phyloP scores from a whole-genome alignment of 2,113 vertebrate genomes.

The Equus quagga region DNA sequence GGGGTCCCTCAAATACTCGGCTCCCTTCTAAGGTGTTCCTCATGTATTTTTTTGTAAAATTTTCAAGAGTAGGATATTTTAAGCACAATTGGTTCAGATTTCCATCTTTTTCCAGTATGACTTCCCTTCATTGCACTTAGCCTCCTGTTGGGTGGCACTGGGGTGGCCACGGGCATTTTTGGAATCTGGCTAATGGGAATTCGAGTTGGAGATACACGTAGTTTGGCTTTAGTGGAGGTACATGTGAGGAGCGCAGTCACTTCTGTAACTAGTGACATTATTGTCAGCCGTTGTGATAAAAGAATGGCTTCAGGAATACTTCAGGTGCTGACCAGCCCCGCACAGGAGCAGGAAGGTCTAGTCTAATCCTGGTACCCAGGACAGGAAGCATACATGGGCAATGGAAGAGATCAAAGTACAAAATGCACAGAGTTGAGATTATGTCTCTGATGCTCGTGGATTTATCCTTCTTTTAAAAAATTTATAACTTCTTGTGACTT shows the following conservation, averaged over 20 bases:
- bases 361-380: not conserved
- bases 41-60: not conserved
- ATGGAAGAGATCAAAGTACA: not conserved
- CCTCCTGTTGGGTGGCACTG: not conserved
- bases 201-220: not conserved
- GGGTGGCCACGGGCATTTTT: not conserved
- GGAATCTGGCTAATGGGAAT: not conserved
- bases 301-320: not conserved
- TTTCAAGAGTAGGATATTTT: not conserved
- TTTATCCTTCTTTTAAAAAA: not conserved
- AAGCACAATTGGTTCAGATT: not conserved
- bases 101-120: not conserved
- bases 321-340: not conserved
- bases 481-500: not conserved
- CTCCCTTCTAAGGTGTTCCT: not conserved
- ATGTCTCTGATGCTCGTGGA: not conserved
- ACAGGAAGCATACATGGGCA: not conserved
- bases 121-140: not conserved
- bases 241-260: not conserved
- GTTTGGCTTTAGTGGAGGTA: not conserved
- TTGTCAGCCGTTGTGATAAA: not conserved
- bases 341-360: not conserved
- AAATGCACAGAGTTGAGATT: not conserved
- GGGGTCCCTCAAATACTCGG: not conserved
- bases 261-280: conserved; percentile 11